phyloP scores from a whole-genome alignment of 2,113 vertebrate species.

The Alethe diademata region DNA sequence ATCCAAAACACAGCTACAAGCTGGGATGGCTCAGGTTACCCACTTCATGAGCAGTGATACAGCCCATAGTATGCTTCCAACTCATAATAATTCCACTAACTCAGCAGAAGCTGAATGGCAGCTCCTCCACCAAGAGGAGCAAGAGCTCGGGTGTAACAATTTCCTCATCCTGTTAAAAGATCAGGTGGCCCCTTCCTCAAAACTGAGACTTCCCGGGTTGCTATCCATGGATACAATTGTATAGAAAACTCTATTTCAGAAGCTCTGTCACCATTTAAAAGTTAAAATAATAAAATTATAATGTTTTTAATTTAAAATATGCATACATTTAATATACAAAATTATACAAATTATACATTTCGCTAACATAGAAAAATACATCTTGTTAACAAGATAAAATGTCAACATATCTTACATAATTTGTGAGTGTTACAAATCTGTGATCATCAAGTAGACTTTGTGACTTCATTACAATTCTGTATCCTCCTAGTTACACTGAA shows the following conservation, averaged over 20 bases:
- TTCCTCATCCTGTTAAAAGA: neutral
- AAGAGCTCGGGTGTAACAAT: neutral
- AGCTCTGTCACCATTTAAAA: neutral
- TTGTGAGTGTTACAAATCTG: conserved; percentile 53
- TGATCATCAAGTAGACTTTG: conserved; percentile 39
- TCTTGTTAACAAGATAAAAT: conserved; percentile 75
- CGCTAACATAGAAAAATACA: conserved; percentile 80
- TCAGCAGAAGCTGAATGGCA: neutral
- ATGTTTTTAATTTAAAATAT: conserved; percentile 73
- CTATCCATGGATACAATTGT: neutral
- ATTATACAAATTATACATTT: conserved; percentile 79
- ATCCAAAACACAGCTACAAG: neutral
- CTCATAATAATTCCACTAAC: neutral
- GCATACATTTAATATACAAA: conserved; percentile 78
- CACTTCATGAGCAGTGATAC: neutral
- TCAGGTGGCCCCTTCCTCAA: neutral
- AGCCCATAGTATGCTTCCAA: neutral
- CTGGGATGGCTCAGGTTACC: neutral
- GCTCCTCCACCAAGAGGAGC: neutral
- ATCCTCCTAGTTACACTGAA: conserved; percentile 18
- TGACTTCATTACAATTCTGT: neutral
- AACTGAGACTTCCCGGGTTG: neutral
- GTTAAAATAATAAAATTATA: neutral
- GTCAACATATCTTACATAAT: conserved; percentile 64
- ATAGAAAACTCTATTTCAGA: neutral